A percentile compares a stretch with the other conserved stretches of the same genome.
phyloP scores from a whole-genome alignment of 2,888 invertebrate species.

The Microchrysa polita region DNA sequence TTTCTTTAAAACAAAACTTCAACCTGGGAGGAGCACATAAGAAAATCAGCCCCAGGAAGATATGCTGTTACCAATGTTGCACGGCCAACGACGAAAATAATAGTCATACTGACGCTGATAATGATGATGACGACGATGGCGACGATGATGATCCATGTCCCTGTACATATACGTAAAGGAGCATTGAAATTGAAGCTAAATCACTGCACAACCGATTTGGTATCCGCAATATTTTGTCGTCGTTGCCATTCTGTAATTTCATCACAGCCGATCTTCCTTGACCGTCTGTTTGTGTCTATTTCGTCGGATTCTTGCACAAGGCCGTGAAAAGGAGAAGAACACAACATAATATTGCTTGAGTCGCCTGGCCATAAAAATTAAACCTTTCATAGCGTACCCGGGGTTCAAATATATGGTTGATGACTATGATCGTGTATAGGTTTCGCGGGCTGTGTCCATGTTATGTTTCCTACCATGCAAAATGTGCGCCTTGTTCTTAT shows the following conservation, averaged over 20 bases:
- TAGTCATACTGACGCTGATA: constrained; percentile 8
- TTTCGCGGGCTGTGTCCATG: constrained; percentile 15
- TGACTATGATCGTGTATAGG: constrained; percentile 34
- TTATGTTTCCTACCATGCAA: background rate
- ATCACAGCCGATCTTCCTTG: too few relatives aligned
- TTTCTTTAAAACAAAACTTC: constrained; percentile 41
- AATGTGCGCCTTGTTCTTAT: constrained; percentile 26
- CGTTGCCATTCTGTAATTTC: constrained; percentile 23
- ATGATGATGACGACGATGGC: constrained; percentile 15
- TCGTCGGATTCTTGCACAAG: constrained; percentile 4
- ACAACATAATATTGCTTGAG: background rate
- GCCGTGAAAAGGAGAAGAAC: background rate
- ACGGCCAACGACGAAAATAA: constrained; percentile 27
- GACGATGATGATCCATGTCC: constrained; percentile 42
- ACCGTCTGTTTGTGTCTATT: background rate
- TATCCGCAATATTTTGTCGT: constrained; percentile 36
- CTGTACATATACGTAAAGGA: constrained; percentile 22
- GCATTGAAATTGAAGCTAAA: constrained; percentile 15
- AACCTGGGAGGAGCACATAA: constrained; percentile 39
- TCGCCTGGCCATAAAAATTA: constrained; percentile 39
- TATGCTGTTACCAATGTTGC: constrained; percentile 41
- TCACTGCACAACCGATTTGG: constrained; percentile 33
- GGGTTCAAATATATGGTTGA: constrained; percentile 30
- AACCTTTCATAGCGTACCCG: constrained; percentile 32
- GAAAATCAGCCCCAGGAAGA: constrained; percentile 34